Conservation (phyloP, 37 sponge, comb jelly and placozoan genomes). For the Crambe crambe region DNA sequence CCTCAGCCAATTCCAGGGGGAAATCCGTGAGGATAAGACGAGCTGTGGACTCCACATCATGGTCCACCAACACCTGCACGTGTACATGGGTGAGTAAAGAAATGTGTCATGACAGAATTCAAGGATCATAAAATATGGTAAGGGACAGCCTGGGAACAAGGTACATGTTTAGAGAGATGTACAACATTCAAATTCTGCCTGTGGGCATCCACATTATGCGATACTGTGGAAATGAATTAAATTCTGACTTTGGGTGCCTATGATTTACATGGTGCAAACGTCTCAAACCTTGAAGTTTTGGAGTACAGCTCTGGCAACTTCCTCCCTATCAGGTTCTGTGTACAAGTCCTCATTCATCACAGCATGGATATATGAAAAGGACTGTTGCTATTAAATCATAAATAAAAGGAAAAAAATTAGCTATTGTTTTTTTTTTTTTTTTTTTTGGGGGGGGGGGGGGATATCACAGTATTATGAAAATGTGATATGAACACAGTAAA, state of each 20-base stretch:
- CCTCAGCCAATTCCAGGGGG: conserved; percentile 65
- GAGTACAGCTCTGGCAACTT: conserved; percentile 59
- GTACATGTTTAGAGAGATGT: neutral
- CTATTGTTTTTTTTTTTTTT: too few relatives aligned
- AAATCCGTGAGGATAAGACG: conserved; percentile 77
- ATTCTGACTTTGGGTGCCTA: too few relatives aligned
- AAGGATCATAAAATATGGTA: neutral
- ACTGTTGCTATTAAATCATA: conserved; percentile 39
- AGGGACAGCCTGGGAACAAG: neutral
- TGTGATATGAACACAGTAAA: too few relatives aligned
- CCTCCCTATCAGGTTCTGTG: conserved; percentile 74
- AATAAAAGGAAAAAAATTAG: too few relatives aligned
- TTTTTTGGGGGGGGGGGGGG: too few relatives aligned
- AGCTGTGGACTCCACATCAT: conserved; percentile 66
- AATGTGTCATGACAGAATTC: neutral
- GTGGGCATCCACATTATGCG: too few relatives aligned
- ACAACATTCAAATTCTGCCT: neutral
- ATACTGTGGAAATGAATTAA: too few relatives aligned
- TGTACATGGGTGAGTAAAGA: neutral
- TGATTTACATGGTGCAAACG: too few relatives aligned
- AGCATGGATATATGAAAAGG: conserved; percentile 75
- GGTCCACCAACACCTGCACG: conserved; percentile 54
- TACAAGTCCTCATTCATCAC: conserved; percentile 79
- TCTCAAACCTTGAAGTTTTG: conserved; percentile 45
- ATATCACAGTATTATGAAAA: too few relatives aligned